phyloP scores from a whole-genome alignment of 2,113 vertebrate genomes.

The Macaca mulatta region DNA sequence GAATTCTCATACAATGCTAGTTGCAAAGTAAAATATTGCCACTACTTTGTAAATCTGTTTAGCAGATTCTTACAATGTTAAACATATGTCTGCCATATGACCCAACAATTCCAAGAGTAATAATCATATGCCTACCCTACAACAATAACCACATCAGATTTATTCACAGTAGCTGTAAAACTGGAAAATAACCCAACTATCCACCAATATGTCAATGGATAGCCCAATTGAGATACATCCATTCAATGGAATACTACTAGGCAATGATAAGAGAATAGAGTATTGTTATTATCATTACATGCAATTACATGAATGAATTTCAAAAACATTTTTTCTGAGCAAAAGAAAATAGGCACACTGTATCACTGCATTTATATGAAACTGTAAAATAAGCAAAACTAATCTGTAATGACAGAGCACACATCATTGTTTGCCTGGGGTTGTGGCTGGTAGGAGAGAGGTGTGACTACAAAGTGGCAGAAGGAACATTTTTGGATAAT shows the following conservation, averaged over 20 bases:
- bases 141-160: neutral
- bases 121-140: neutral
- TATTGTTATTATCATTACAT: neutral
- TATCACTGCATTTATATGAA: neutral
- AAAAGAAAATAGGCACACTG: neutral
- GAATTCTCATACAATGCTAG: neutral
- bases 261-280: neutral
- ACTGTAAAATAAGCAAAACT: neutral
- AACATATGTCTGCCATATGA: neutral
- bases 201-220: neutral
- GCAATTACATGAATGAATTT: neutral
- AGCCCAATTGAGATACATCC: neutral
- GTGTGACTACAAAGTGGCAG: neutral
- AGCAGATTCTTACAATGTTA: neutral
- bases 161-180: neutral
- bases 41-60: neutral
- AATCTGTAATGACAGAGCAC: neutral
- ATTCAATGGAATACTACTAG: neutral
- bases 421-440: neutral
- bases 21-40: neutral
- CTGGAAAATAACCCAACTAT: neutral
- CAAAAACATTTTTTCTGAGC: neutral
- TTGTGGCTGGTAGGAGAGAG: neutral
- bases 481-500: neutral
- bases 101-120: neutral